phyloP scores from a whole-genome alignment of 2,113 vertebrate genomes.

The Platycercus adscitus region DNA sequence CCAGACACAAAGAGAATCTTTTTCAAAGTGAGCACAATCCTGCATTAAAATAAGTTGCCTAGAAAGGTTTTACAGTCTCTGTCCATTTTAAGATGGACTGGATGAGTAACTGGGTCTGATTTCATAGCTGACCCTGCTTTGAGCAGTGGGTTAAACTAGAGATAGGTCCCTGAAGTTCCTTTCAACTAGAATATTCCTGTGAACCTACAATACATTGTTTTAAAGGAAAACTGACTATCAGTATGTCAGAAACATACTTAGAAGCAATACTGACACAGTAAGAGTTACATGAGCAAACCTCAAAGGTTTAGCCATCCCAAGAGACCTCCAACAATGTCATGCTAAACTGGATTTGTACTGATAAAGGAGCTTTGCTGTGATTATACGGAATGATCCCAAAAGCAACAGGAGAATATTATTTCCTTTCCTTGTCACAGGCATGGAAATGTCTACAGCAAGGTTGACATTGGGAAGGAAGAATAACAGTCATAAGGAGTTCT shows the following conservation, averaged over 20 bases:
- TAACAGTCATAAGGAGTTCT: not conserved
- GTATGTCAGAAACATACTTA: not conserved
- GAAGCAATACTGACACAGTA: not conserved
- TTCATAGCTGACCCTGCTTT: not conserved
- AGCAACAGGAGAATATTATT: conserved; percentile 11
- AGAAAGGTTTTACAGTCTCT: not conserved
- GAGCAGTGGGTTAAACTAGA: not conserved
- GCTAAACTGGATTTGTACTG: conserved; percentile 34
- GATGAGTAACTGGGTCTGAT: not conserved
- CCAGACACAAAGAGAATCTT: not conserved
- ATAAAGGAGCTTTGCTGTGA: conserved; percentile 29
- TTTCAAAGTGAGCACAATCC: not conserved
- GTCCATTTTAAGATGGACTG: not conserved
- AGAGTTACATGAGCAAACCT: not conserved
- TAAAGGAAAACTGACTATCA: not conserved
- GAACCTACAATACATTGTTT: not conserved
- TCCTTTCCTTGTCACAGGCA: conserved; percentile 20
- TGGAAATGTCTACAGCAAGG: not conserved
- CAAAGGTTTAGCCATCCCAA: conserved; percentile 10
- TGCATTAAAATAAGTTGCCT: not conserved
- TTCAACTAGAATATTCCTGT: not conserved
- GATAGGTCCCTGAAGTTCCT: not conserved
- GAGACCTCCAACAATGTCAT: conserved; percentile 28
- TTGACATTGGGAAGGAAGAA: not conserved
- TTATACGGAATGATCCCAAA: conserved; percentile 47